Percentiles rank a stretch among this genome's conserved stretches.
Evolutionary conservation across 2,797 vertebrate genomes (phyloP).

Genomic region (Ficedula albicollis): DNA sequence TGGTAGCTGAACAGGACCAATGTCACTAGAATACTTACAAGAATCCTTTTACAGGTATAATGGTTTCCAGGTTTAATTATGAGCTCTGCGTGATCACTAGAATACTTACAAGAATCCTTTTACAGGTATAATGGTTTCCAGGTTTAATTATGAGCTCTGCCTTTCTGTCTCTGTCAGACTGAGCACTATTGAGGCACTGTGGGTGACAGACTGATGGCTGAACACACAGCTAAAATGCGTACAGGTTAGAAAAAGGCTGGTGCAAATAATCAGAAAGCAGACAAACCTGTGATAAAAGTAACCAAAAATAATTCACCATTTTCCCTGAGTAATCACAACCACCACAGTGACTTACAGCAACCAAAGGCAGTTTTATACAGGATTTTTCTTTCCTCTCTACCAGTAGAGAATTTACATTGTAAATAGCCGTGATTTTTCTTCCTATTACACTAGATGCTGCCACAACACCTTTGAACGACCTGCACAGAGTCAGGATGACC

Average conservation of each 20-base stretch:
- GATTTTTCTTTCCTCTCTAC: background rate
- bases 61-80: background rate
- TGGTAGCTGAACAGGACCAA: background rate
- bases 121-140: background rate
- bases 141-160: background rate
- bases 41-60: background rate
- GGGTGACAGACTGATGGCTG: background rate
- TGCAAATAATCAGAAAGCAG: background rate
- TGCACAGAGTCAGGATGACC: background rate
- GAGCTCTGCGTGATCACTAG: background rate
- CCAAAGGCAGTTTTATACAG: background rate
- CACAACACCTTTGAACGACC: background rate
- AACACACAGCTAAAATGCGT: background rate
- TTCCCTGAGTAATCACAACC: background rate
- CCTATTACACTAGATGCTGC: background rate
- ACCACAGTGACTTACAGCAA: background rate
- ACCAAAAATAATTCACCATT: background rate
- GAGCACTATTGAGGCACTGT: background rate
- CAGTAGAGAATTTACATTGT: background rate
- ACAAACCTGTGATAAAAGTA: background rate
- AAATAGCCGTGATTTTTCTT: background rate
- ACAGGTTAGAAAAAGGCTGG: background rate
- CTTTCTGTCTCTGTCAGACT: background rate
- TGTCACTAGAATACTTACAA: background rate
- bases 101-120: background rate